These are phyloP conservation scores for Philaenus spumarius DNA, from an alignment of 1,140 invertebrate species.

Conservation along the genomic window DNA sequence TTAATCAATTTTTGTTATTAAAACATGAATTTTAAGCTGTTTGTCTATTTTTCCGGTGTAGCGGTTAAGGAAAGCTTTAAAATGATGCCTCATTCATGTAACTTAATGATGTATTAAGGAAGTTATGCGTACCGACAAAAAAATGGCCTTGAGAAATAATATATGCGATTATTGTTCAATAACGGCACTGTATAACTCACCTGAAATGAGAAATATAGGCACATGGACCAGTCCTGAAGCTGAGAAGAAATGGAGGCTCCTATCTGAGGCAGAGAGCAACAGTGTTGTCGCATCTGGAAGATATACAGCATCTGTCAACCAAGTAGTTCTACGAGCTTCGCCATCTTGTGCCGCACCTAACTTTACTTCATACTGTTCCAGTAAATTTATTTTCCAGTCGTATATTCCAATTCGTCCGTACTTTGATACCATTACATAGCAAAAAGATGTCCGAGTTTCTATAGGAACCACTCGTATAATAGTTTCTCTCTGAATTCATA, in stretches of 20 bases:
- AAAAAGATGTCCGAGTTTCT: slow-evolving; percentile 45
- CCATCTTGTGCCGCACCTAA: neutral
- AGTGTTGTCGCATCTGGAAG: slow-evolving; percentile 44
- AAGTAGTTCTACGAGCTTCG: slow-evolving; percentile 31
- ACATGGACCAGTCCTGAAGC: slow-evolving; percentile 44
- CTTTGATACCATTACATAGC: slow-evolving; percentile 46
- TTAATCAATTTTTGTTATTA: too few species aligned
- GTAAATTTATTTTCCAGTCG: slow-evolving; percentile 41
- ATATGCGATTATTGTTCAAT: too few species aligned
- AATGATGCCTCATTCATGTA: too few species aligned
- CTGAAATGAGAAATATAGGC: slow-evolving; percentile 44
- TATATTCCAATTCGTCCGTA: slow-evolving; percentile 48
- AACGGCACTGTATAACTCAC: too few species aligned
- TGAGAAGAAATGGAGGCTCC: slow-evolving; percentile 47
- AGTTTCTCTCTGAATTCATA: slow-evolving; percentile 45
- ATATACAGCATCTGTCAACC: slow-evolving; percentile 50
- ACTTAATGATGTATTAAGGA: too few species aligned
- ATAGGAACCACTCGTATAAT: slow-evolving; percentile 46
- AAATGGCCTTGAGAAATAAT: too few species aligned
- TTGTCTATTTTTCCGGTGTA: too few species aligned
- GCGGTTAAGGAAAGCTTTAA: too few species aligned
- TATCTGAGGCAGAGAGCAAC: slow-evolving; percentile 43
- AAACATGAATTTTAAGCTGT: too few species aligned
- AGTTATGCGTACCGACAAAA: too few species aligned
- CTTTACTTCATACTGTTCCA: slow-evolving; percentile 42